phyloP scores from a whole-genome alignment of 2,888 invertebrate genomes.

The Tetanocera ferruginea region DNA sequence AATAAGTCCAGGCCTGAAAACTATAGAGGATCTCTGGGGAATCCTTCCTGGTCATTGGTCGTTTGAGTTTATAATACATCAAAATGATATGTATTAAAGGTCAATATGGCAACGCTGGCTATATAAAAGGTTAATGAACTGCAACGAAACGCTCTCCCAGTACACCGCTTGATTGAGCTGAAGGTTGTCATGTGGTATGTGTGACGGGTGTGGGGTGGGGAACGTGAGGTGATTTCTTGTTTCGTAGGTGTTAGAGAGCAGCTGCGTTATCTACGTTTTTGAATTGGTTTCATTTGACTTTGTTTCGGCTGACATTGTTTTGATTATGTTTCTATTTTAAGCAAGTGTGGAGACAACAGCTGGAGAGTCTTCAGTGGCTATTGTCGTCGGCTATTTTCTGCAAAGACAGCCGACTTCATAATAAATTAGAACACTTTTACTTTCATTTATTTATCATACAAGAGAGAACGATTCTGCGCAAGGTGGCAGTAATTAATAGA shows the following conservation, averaged over 20 bases:
- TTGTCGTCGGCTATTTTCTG: no score
- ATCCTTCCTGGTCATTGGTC: background rate
- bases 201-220: background rate
- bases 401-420: no score
- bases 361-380: no score
- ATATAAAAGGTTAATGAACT: background rate
- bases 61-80: background rate
- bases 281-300: background rate
- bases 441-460: no score
- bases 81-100: no score
- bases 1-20: no score
- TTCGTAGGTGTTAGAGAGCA: background rate
- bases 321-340: no score
- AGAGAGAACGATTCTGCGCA: no score
- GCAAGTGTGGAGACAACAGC: no score
- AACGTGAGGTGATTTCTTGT: background rate
- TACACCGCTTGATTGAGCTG: background rate
- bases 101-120: background rate
- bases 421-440: no score
- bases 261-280: conserved; percentile 13
- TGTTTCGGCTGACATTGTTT: no score
- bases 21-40: background rate
- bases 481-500: no score
- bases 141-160: conserved; percentile 1
- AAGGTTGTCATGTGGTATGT: background rate